Percentiles rank a stretch among this genome's conserved stretches.
Evolutionary conservation across 2,888 invertebrate genomes (phyloP).

Genomic region (Cyclophora punctaria): DNA sequence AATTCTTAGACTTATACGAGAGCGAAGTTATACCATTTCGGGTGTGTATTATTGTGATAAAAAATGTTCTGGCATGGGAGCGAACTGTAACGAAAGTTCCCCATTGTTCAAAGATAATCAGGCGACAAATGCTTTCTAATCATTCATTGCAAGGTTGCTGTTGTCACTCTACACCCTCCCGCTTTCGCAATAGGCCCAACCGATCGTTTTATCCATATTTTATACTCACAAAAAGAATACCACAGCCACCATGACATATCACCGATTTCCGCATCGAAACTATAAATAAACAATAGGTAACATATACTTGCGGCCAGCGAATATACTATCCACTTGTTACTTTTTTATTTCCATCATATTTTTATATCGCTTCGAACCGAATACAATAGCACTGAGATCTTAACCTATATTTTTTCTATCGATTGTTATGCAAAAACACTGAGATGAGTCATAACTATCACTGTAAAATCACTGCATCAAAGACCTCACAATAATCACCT

Average conservation of each 20-base stretch:
- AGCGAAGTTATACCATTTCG: neutral
- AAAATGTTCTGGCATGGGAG: conserved; percentile 27
- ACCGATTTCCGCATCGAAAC: conserved; percentile 61
- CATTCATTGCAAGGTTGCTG: conserved; percentile 58
- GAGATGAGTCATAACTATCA: conserved; percentile 48
- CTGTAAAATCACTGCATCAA: conserved; percentile 33
- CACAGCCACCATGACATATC: conserved; percentile 62
- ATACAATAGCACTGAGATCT: conserved; percentile 63
- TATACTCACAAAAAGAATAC: conserved; percentile 54
- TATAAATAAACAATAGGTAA: conserved; percentile 69
- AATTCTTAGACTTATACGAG: too few relatives aligned
- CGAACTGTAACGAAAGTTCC: conserved; percentile 47
- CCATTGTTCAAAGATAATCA: conserved; percentile 51
- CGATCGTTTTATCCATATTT: conserved; percentile 53
- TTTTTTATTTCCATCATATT: conserved; percentile 48
- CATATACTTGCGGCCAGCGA: conserved; percentile 47
- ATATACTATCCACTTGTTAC: conserved; percentile 42
- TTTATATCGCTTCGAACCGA: conserved; percentile 50
- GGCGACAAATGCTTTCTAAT: conserved; percentile 63
- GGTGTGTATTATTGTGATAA: neutral
- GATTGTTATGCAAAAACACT: conserved; percentile 74
- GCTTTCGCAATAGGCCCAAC: conserved; percentile 63
- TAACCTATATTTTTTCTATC: conserved; percentile 73
- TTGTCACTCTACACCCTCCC: conserved; percentile 57
- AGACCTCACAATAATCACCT: conserved; percentile 51